A percentile compares a stretch with the other conserved stretches of the same genome.
phyloP scores from a whole-genome alignment of 2,113 vertebrate genomes.

The Heterotis niloticus region DNA sequence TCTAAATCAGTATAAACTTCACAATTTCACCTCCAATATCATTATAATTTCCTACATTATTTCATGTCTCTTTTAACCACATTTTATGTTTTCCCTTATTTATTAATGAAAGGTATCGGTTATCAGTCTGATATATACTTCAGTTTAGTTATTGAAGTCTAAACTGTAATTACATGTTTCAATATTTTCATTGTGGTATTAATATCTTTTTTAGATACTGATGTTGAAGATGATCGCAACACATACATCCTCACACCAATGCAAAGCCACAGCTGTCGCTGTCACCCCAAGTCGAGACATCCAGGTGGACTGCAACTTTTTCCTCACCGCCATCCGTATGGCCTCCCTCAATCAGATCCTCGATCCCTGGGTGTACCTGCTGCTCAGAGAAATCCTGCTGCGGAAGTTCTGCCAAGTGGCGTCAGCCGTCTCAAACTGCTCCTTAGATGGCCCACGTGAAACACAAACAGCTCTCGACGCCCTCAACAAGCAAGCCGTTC shows the following conservation, averaged over 20 bases:
- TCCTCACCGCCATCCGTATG: conserved; percentile 81
- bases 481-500: conserved; percentile 48
- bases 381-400: conserved; percentile 86
- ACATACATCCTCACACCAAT: conserved; percentile 69
- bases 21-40: no score
- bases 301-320: conserved; percentile 74
- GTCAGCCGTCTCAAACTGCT: conserved; percentile 79
- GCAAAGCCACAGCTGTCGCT: conserved; percentile 42
- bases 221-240: conserved; percentile 84
- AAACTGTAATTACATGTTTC: neutral
- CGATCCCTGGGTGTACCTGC: conserved; percentile 95
- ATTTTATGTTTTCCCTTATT: no score
- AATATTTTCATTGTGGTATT: neutral
- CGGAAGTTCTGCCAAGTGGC: conserved; percentile 83
- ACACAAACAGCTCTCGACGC: conserved; percentile 56
- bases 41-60: no score
- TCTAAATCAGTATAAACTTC: no score
- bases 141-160: neutral
- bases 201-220: conserved; percentile 64
- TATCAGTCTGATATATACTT: neutral
- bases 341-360: conserved; percentile 97
- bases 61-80: no score
- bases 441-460: conserved; percentile 65
- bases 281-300: conserved; percentile 36
- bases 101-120: neutral